Evolutionary conservation across 2,797 vertebrate genomes (phyloP).

Genomic region (Potorous gilbertii): DNA sequence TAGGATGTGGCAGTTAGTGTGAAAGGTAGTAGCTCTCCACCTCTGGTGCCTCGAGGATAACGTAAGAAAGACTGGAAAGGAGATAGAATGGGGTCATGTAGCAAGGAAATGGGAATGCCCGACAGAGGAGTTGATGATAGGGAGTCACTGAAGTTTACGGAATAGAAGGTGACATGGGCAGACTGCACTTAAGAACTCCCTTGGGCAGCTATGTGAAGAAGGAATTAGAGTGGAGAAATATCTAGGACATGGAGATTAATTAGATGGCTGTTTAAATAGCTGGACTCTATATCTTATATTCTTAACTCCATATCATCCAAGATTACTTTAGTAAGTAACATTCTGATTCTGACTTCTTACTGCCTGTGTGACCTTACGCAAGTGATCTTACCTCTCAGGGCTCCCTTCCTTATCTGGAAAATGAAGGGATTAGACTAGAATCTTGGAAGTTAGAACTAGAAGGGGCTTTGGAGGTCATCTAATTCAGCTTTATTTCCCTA

Average conservation of each 20-base stretch:
- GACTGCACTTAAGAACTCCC: neutral
- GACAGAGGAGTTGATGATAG: neutral
- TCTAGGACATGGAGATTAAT: neutral
- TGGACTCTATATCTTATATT: neutral
- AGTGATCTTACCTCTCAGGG: neutral
- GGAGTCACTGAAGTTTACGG: neutral
- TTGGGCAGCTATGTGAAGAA: neutral
- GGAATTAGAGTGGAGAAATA: neutral
- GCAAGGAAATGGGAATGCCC: neutral
- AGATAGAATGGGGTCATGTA: neutral
- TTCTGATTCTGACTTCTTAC: neutral
- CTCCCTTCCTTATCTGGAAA: neutral
- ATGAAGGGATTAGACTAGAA: neutral
- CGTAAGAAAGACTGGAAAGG: neutral
- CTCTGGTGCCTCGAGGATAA: neutral
- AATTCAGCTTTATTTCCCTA: neutral
- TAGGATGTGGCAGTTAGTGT: neutral
- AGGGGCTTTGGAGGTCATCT: neutral
- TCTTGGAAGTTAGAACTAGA: neutral
- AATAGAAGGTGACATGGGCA: neutral
- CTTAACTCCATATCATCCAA: neutral
- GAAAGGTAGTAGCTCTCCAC: neutral
- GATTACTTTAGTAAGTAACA: neutral
- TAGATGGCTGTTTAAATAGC: neutral
- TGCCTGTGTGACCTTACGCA: neutral